Conservation (phyloP, 1,140 invertebrate genomes). For the Parapsyche elsis region DNA sequence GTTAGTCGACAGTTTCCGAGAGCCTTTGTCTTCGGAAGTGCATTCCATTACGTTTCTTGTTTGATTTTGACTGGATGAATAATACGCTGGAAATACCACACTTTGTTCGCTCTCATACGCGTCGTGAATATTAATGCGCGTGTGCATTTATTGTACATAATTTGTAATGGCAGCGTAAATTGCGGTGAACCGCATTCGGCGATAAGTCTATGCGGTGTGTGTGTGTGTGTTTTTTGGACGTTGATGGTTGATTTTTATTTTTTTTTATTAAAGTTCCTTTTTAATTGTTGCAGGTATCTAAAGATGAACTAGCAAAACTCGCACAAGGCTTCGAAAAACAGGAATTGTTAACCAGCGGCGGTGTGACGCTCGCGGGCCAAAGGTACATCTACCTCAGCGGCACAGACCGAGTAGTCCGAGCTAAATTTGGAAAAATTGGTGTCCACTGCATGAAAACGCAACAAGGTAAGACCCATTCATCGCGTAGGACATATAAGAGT, state of each 20-base stretch:
- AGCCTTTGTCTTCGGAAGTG: neutral
- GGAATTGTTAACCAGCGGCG: conserved; percentile 84
- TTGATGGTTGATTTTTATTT: too few relatives aligned
- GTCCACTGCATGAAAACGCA: conserved; percentile 94
- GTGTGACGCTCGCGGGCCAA: conserved; percentile 88
- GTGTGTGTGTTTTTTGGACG: conserved; percentile 41
- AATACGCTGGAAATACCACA: too few relatives aligned
- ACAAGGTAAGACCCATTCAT: conserved; percentile 87
- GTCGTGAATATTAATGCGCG: too few relatives aligned
- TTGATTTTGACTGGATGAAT: neutral
- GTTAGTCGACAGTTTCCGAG: neutral
- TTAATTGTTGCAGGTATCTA: conserved; percentile 76
- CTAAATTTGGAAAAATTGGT: conserved; percentile 90
- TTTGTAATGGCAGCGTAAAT: too few relatives aligned
- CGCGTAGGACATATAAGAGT: too few relatives aligned
- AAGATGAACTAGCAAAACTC: conserved; percentile 88
- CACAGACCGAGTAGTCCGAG: conserved; percentile 90
- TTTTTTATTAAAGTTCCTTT: conserved; percentile 21
- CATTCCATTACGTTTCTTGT: neutral
- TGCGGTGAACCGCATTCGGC: too few relatives aligned
- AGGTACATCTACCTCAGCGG: conserved; percentile 94
- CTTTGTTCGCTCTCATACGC: too few relatives aligned
- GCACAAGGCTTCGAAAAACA: conserved; percentile 88
- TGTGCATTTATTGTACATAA: neutral
- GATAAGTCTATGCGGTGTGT: neutral